Evolutionary conservation across 2,113 vertebrate genomes (phyloP).

Genomic region (Spermophilus dauricus): DNA sequence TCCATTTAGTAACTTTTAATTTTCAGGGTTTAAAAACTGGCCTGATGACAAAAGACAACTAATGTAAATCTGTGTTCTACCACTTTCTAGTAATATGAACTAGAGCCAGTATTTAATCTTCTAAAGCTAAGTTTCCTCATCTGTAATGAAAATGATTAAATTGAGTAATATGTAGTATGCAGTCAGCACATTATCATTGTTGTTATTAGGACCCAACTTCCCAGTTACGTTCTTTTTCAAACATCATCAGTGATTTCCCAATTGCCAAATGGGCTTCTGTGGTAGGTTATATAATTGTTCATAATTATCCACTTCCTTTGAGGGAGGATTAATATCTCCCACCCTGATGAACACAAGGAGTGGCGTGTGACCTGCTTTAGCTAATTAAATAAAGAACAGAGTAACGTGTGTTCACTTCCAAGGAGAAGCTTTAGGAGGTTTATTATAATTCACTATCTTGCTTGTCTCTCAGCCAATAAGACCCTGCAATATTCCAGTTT

Average conservation of each 20-base stretch:
- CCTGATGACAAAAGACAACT: neutral
- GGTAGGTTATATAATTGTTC: neutral
- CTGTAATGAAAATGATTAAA: neutral
- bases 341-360: neutral
- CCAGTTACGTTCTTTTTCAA: neutral
- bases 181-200: neutral
- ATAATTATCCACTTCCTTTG: neutral
- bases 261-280: neutral
- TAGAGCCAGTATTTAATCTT: neutral
- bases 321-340: neutral
- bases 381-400: neutral
- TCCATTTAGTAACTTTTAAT: neutral
- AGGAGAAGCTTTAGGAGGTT: slow-evolving; percentile 5
- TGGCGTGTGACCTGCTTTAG: neutral
- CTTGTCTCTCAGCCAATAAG: neutral
- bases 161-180: neutral
- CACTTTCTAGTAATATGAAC: neutral
- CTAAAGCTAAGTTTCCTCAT: neutral
- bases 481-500: neutral
- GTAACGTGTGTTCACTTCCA: neutral
- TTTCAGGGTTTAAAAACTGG: neutral
- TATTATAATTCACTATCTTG: neutral
- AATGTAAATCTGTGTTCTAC: neutral
- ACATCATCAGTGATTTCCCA: neutral
- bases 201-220: neutral